Conservation (phyloP, 2,888 invertebrate species). For the Myopa testacea region DNA sequence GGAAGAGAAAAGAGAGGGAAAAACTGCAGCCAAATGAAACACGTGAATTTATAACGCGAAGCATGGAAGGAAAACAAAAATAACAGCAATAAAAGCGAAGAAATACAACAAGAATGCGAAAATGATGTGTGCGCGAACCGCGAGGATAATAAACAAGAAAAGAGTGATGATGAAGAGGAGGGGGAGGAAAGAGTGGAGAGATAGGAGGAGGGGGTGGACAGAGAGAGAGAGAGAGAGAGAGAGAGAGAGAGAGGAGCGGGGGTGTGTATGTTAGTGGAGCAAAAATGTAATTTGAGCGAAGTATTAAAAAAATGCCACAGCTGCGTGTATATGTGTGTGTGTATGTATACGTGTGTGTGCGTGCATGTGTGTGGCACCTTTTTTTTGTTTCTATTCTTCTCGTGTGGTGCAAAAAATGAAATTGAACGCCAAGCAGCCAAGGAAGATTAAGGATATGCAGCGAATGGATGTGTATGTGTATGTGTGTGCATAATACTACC, state of each 20-base stretch:
- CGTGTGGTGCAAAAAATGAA: neutral
- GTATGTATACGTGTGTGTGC: neutral
- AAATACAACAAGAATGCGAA: neutral
- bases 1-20: neutral
- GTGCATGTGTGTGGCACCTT: constrained; percentile 4
- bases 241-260: neutral
- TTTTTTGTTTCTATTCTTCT: neutral
- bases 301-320: constrained; percentile 13
- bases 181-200: neutral
- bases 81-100: neutral
- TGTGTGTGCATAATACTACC: neutral
- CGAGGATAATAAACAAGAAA: neutral
- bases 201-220: neutral
- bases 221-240: neutral
- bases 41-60: neutral
- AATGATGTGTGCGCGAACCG: too few species aligned
- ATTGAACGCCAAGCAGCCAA: constrained; percentile 9
- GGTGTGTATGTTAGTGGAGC: neutral
- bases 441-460: constrained; percentile 3
- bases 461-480: neutral
- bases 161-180: neutral
- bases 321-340: neutral
- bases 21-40: neutral
- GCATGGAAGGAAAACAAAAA: neutral
- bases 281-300: constrained; percentile 6